These are phyloP conservation scores for Buathra laborator DNA, from an alignment of 2,888 invertebrate genomes.

Conservation along the genomic window DNA sequence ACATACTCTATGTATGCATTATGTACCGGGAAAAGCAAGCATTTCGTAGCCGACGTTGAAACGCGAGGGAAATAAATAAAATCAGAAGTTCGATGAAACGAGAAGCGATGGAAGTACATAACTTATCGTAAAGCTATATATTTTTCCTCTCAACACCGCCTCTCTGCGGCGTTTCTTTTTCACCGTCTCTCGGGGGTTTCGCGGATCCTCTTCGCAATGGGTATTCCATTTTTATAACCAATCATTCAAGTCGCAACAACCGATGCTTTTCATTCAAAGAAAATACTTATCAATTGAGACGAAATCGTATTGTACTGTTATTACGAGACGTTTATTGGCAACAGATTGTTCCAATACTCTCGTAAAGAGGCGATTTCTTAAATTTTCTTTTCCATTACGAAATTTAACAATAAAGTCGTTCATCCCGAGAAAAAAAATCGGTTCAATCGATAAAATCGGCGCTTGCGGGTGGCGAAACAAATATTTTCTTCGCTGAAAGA, in stretches of 20 bases:
- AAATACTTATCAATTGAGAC: background rate
- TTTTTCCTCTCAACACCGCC: background rate
- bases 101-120: constrained; percentile 5
- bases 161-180: background rate
- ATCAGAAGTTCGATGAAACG: constrained; percentile 24
- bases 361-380: background rate
- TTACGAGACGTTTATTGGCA: background rate
- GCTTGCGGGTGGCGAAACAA: too few relatives aligned
- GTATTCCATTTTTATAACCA: background rate
- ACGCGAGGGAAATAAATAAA: constrained; percentile 14
- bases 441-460: too few relatives aligned
- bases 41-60: background rate
- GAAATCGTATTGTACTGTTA: background rate
- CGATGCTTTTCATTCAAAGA: background rate
- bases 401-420: background rate
- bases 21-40: background rate
- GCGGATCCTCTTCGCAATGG: background rate
- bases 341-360: background rate
- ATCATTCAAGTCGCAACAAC: background rate
- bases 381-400: too few relatives aligned
- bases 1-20: background rate
- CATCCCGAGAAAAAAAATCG: too few relatives aligned
- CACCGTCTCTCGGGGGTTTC: background rate
- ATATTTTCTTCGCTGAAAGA: too few relatives aligned
- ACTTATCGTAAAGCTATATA: constrained; percentile 6